Base-by-base conservation (phyloP, 2,797 vertebrate genomes). In the Pteropus rufus region DNA sequence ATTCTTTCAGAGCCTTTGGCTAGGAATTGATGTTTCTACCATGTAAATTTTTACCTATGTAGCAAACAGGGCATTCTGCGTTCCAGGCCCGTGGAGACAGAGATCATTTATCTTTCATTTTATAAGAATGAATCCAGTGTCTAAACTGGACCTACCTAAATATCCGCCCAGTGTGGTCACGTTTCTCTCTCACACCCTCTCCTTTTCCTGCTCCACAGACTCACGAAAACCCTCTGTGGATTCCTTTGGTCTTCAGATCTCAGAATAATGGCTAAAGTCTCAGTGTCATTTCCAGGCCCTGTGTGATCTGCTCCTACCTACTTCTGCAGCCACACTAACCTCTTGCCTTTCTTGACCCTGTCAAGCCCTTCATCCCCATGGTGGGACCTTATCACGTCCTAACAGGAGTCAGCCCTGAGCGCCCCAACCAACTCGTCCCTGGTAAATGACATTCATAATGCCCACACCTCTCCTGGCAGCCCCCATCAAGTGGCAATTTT, bases 391-490 rank as follows among this genome's bases (percentile, higher is more conserved):
- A 34, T 64, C 14, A 26, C 2, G 3, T 39, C 46, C 29, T 73
- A 18, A 3, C 11, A 15, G 75, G 67, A 26, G 31, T 62, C 12
- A 24, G 69, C 49, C 8, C 56, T 44, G 14, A 60, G 31, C n/a
- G 2, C 39, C 64, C 26, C 2, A 19, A 39, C 12, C 64, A 24
- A 36, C 39, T 52, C 12, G 6, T 7, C 8, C 15, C 54, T 15
- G 39, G 29, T 0, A 7, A 75, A 4, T 0, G 0, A 34, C 18
- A 49, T 39, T 46, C n/a, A 34, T 10, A 31, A 23, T 21, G 5
- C 21, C 2, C 1, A 3, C 3, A 54, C 14, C 19, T 79, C 10
- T 82, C 64, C 12, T 26, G 46, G 44, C 1, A 49, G 54, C 31
- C 21, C 23, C 62, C 21, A 39, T 14, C 18, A 58, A 26, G 31